phyloP scores from a whole-genome alignment of 2,797 vertebrate genomes.

The Pipistrellus nathusii region DNA sequence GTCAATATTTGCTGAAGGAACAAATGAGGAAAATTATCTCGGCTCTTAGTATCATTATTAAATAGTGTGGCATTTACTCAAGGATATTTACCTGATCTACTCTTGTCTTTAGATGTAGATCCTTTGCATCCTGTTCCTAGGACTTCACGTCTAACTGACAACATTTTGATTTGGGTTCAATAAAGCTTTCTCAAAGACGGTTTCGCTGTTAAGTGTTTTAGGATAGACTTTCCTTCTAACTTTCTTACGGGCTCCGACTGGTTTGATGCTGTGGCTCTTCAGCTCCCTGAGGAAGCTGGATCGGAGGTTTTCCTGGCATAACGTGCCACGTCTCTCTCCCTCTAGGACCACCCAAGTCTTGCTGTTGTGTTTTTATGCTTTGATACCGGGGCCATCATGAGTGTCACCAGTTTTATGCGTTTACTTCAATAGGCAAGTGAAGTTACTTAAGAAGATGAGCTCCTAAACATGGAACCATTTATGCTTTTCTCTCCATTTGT shows the following conservation, averaged over 20 bases:
- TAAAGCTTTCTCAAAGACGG: constrained; percentile 22
- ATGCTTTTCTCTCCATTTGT: neutral
- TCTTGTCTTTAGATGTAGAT: neutral
- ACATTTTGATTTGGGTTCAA: neutral
- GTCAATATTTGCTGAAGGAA: neutral
- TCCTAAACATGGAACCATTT: constrained; percentile 11
- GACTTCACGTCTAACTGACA: neutral
- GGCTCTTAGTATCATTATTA: neutral
- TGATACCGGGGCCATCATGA: neutral
- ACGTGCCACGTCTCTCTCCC: neutral
- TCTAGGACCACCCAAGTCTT: constrained; percentile 19
- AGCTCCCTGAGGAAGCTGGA: neutral
- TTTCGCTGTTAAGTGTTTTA: constrained; percentile 38
- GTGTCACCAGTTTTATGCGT: neutral
- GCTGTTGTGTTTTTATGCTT: neutral
- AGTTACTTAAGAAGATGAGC: neutral
- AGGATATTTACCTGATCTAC: neutral
- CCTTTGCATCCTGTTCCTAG: neutral
- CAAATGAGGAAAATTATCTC: neutral
- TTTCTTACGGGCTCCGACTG: constrained; percentile 14
- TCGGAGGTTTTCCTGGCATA: neutral
- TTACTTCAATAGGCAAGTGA: neutral
- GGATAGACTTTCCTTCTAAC: constrained; percentile 23
- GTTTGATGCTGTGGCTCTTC: constrained; percentile 35
- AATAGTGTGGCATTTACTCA: neutral